Conservation (phyloP, 2,888 invertebrate genomes). For the Drosophila sordidula region DNA sequence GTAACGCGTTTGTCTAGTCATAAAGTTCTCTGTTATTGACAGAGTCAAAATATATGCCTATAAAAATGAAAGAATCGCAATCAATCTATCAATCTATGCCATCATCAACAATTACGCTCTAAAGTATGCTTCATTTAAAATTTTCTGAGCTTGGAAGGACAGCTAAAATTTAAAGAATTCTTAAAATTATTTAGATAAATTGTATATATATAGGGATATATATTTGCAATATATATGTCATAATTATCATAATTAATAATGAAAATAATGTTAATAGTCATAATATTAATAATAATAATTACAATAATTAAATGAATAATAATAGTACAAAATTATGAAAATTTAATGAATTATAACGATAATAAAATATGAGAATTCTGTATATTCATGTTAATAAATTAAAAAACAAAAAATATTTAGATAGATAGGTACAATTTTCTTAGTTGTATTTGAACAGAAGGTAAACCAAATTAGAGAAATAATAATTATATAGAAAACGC, state of each 20-base stretch:
- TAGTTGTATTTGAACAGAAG: no score
- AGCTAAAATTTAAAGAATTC: neutral
- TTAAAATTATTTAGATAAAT: no score
- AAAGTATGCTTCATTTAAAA: conserved; percentile 32
- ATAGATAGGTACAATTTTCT: neutral
- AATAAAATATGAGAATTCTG: neutral
- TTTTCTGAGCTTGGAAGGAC: neutral
- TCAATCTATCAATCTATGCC: neutral
- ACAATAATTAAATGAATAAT: neutral
- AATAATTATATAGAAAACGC: no score
- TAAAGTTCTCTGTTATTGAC: neutral
- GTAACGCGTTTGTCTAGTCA: neutral
- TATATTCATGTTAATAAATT: no score
- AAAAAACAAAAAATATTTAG: neutral
- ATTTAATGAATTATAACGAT: neutral
- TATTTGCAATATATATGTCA: no score
- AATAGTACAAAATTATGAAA: neutral
- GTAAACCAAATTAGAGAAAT: no score
- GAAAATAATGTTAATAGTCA: neutral
- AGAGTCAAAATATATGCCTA: no score
- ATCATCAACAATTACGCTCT: conserved; percentile 1
- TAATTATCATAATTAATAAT: neutral
- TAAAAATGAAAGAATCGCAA: neutral
- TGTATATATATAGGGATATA: no score
- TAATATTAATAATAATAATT: neutral